Percentiles rank a stretch among this genome's conserved stretches.
phyloP scores from a whole-genome alignment of 2,888 invertebrate genomes.

The Xestia rhomboidea region DNA sequence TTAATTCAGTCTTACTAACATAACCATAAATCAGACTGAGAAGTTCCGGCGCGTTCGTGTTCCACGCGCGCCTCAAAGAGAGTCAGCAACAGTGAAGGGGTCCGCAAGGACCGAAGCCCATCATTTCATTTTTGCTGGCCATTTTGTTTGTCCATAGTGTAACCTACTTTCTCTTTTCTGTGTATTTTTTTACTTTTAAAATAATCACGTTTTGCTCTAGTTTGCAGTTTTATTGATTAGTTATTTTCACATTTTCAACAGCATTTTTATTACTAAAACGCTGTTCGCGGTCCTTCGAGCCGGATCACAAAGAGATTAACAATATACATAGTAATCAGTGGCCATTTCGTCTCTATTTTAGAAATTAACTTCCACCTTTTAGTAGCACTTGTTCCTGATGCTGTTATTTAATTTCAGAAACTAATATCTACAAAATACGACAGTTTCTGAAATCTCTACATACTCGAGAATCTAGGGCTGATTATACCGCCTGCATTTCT shows the following conservation, averaged over 20 bases:
- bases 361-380: background rate
- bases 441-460: background rate
- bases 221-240: background rate
- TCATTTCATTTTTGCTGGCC: background rate
- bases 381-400: no score
- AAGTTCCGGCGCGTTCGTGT: no score
- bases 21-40: background rate
- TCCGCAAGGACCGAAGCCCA: no score
- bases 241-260: background rate
- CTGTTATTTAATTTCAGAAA: slow-evolving; percentile 23
- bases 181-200: background rate
- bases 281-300: background rate
- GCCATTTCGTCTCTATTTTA: background rate
- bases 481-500: slow-evolving; percentile 27
- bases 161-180: background rate
- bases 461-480: slow-evolving; percentile 25
- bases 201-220: background rate
- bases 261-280: background rate
- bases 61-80: no score
- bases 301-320: background rate
- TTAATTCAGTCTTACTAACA: background rate
- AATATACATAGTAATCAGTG: background rate
- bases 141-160: background rate
- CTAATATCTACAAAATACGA: background rate
- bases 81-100: no score